Evolutionary conservation across 2,797 vertebrate genomes (phyloP).

Genomic region (Megaceryle alcyon): DNA sequence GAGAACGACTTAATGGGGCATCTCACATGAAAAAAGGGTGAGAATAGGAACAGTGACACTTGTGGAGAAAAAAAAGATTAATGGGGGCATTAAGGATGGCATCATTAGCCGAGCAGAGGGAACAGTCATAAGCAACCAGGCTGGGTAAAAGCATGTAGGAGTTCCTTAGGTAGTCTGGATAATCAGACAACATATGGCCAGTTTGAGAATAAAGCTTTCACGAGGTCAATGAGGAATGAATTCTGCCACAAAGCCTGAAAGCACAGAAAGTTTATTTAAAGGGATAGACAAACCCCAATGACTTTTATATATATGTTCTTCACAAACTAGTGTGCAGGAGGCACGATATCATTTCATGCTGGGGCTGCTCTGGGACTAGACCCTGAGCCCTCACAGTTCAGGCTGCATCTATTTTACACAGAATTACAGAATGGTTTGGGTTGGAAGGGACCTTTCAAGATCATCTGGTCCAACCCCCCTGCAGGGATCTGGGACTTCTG

Average conservation of each 20-base stretch:
- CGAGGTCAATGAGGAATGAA: not conserved
- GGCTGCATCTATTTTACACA: not conserved
- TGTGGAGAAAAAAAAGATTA: not conserved
- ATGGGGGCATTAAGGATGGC: constrained; percentile 2
- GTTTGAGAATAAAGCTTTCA: not conserved
- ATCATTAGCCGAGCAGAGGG: constrained; percentile 2
- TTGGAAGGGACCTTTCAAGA: too few relatives aligned
- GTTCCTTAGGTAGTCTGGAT: not conserved
- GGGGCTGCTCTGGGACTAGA: not conserved
- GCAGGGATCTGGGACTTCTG: too few relatives aligned
- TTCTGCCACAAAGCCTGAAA: not conserved
- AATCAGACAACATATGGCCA: constrained; percentile 29
- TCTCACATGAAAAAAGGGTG: not conserved
- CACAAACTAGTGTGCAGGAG: not conserved
- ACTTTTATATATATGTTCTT: not conserved
- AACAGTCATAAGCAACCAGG: constrained; percentile 6
- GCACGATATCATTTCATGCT: not conserved
- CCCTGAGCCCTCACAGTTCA: not conserved
- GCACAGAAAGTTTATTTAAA: not conserved
- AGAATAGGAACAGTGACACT: not conserved
- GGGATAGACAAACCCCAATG: not conserved
- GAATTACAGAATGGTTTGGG: too few relatives aligned
- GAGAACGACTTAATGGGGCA: not conserved
- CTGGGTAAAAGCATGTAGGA: not conserved
- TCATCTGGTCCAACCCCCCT: too few relatives aligned